Evolutionary conservation across 2,113 vertebrate genomes (phyloP), one percentile per base, ranked within the genome.

Genomic region (Craseonycteris thonglongyai): DNA sequence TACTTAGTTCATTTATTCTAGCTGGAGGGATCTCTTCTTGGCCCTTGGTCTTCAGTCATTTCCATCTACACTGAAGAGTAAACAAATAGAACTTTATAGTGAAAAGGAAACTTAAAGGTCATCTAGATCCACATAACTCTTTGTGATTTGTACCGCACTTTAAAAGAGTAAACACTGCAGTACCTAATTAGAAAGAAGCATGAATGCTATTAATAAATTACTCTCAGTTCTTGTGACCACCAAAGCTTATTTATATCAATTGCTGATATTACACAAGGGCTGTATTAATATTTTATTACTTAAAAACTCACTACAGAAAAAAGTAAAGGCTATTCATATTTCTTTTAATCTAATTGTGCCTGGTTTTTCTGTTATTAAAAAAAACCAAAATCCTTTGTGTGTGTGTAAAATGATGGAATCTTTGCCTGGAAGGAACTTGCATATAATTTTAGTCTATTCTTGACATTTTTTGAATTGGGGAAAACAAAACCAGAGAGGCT

Each of bases 291-390:
- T 85, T 68, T 72, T 82, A 86, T 83, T 72, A 68, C 30, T 79
- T 89, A 93, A 47, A 93, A 90, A 87, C 26, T 82, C 49, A 81
- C 33, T 88, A 40, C 22, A 81, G 71, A 35, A 92, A 92, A 92
- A 92, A 93, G n/a, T 80, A 63, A 94, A 85, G 33, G 3, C 22
- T 51, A 3, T 5, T 81, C 13, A 56, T 87, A 59, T 84, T 24
- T 8, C 13, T 66, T 91, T 95, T 91, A 75, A 74, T 65, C 45
- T 94, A 47, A 49, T 56, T 75, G 22, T 91, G n/a, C 18, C 30
- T 94, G 69, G 3, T 7, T 87, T 95, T 94, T 93, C 42, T 91
- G 1, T 85, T 94, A 75, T 80, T 13, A 22, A 40, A 79, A 40
- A 30, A 38, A 38, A 71, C n/a, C 4, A 19, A 8, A 21, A 24